Conservation (phyloP, 2,113 vertebrate genomes). For the Bothrops jararaca region DNA sequence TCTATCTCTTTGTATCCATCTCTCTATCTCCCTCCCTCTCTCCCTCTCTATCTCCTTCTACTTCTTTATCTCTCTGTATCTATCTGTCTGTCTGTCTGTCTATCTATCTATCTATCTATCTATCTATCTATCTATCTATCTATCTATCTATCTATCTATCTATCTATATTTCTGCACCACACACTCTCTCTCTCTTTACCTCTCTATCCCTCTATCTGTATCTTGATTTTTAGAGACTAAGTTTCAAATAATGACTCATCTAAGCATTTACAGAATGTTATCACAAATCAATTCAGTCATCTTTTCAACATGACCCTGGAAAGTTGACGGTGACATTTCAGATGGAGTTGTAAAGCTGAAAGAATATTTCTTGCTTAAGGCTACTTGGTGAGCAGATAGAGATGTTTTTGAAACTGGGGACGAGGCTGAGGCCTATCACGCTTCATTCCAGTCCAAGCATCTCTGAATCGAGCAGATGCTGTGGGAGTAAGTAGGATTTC, state of each 20-base stretch:
- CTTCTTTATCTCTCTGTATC: too few species aligned
- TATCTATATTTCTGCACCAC: too few species aligned
- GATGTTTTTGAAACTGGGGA: background rate
- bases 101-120: too few species aligned
- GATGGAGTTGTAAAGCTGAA: background rate
- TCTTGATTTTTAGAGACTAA: background rate
- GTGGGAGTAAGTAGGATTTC: background rate
- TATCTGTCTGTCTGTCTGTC: too few species aligned
- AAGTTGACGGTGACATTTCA: too few species aligned
- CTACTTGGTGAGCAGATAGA: background rate
- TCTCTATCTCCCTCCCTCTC: too few species aligned
- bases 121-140: too few species aligned
- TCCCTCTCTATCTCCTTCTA: too few species aligned
- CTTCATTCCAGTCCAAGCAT: background rate
- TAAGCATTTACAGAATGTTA: background rate
- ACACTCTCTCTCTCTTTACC: too few species aligned
- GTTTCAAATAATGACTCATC: background rate
- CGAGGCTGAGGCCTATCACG: background rate
- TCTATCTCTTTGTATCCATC: too few species aligned
- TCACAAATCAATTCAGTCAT: background rate
- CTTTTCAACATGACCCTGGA: background rate
- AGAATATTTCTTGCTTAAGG: background rate
- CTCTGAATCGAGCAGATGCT: background rate
- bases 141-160: too few species aligned
- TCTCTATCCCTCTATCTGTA: too few species aligned